Percentiles rank a stretch among this genome's conserved stretches.
phyloP scores from a whole-genome alignment of 2,888 invertebrate species.

The Schizaphis graminum region DNA sequence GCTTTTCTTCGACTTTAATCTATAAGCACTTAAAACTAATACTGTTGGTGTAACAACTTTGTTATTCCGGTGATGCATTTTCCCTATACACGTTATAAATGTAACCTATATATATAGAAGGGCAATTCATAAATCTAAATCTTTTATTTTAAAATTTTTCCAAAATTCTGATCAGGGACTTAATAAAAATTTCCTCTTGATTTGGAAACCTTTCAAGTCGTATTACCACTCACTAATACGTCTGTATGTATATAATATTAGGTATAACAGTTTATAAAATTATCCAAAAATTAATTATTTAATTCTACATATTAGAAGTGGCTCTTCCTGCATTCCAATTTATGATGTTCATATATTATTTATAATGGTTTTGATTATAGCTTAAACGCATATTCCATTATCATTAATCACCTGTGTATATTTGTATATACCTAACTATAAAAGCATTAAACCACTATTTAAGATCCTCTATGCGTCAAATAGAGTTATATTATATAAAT shows the following conservation, averaged over 20 bases:
- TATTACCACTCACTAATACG: too few relatives aligned
- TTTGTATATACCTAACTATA: neutral
- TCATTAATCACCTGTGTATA: neutral
- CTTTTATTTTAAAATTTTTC: neutral
- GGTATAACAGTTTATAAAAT: neutral
- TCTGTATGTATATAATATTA: neutral
- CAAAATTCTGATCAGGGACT: neutral
- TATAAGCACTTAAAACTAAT: constrained; percentile 39
- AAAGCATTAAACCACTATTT: neutral
- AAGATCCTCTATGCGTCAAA: neutral
- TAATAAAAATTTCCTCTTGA: neutral
- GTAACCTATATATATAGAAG: neutral
- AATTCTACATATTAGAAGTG: neutral
- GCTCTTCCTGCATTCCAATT: neutral
- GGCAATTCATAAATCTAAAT: neutral
- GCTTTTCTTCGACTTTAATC: constrained; percentile 42
- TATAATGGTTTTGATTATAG: neutral
- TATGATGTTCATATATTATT: neutral
- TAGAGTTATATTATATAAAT: neutral
- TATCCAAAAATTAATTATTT: neutral
- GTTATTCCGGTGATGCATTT: constrained; percentile 14
- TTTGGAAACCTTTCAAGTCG: neutral
- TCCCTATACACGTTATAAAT: neutral
- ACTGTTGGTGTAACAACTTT: constrained; percentile 3
- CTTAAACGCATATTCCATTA: neutral